Conservation (phyloP, 2,113 vertebrate species). For the Psephotus haematonotus region DNA sequence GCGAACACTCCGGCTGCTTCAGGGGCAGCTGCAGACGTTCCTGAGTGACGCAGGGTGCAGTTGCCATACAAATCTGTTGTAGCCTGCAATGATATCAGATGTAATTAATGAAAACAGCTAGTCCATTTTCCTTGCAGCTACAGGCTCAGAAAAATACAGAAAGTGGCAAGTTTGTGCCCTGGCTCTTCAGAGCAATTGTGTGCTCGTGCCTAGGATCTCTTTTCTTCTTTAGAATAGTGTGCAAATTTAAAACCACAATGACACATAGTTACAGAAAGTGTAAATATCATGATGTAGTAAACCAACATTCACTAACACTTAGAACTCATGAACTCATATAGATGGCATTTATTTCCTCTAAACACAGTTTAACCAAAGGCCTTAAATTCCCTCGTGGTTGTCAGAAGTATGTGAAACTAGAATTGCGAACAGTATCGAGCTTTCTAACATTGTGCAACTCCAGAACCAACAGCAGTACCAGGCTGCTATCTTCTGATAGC, state of each 20-base stretch:
- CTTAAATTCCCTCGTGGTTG: neutral
- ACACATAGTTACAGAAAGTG: neutral
- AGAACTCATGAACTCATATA: neutral
- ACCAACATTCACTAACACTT: neutral
- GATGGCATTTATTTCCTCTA: neutral
- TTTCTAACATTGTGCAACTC: neutral
- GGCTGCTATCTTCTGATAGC: neutral
- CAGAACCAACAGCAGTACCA: neutral
- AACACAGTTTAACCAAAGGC: neutral
- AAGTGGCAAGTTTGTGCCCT: neutral
- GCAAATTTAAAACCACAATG: neutral
- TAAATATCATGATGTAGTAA: neutral
- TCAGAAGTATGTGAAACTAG: neutral
- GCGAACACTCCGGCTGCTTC: constrained; percentile 98
- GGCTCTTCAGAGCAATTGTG: neutral
- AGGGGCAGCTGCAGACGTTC: constrained; percentile 96
- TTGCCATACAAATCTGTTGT: constrained; percentile 98
- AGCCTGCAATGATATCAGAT: constrained; percentile 79
- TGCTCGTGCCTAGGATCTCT: neutral
- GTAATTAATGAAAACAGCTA: constrained; percentile 4
- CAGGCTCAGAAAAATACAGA: neutral
- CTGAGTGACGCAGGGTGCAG: constrained; percentile 96
- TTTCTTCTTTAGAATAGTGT: neutral
- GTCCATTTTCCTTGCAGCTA: neutral
- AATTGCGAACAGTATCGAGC: neutral